These are phyloP conservation scores for Lumbricus terrestris DNA, from an alignment of 2,888 invertebrate species.

Conservation along the genomic window DNA sequence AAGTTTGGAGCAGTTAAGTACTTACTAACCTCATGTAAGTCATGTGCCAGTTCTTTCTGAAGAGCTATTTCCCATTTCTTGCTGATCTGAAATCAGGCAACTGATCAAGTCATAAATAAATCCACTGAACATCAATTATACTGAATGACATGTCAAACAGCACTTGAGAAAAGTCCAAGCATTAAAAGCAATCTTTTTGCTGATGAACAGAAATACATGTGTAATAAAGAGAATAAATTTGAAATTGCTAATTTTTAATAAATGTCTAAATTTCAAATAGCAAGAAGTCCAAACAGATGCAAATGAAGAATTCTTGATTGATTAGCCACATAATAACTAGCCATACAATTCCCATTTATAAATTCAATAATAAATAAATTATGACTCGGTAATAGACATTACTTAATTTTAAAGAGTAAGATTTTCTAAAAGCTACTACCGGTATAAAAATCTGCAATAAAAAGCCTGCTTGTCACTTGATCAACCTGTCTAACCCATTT, in stretches of 20 bases:
- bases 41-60: slow-evolving; percentile 59
- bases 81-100: slow-evolving; percentile 51
- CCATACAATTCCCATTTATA: neutral
- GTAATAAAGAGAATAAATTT: neutral
- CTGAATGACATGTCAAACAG: neutral
- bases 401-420: too few species aligned
- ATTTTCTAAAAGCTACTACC: too few species aligned
- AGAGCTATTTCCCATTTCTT: slow-evolving; percentile 60
- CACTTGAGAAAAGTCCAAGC: neutral
- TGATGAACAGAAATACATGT: neutral
- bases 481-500: neutral
- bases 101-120: neutral
- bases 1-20: neutral
- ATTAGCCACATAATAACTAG: neutral
- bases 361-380: too few species aligned
- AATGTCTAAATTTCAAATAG: neutral
- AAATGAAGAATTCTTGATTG: neutral
- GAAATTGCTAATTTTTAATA: neutral
- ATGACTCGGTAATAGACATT: too few species aligned
- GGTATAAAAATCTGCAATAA: neutral
- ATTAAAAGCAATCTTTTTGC: neutral
- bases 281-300: neutral
- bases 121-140: neutral
- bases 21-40: slow-evolving; percentile 53
- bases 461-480: neutral